Conservation (phyloP, 2,797 vertebrate genomes). For the Lerista edwardsae region DNA sequence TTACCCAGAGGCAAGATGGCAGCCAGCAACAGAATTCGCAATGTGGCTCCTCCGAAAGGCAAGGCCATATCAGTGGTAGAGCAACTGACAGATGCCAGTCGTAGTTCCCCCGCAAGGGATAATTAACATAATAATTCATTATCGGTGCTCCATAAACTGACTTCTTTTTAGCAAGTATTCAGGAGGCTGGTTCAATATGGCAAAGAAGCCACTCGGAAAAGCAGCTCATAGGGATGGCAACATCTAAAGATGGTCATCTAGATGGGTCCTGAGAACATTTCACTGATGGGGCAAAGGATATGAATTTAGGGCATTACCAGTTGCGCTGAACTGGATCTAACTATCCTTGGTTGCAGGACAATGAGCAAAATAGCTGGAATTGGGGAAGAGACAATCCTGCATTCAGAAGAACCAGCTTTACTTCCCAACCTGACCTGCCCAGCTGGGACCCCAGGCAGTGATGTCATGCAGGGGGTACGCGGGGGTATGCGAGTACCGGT, state of each 20-base stretch:
- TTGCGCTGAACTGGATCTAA: background rate
- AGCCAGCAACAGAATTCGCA: conserved; percentile 10
- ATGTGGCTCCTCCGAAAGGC: background rate
- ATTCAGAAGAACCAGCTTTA: too few species aligned
- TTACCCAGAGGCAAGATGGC: conserved; percentile 18
- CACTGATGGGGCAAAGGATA: background rate
- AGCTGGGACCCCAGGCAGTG: too few species aligned
- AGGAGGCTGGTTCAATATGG: background rate
- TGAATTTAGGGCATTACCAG: background rate
- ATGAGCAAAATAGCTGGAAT: background rate
- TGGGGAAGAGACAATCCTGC: too few species aligned
- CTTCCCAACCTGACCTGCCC: too few species aligned
- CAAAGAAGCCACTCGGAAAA: background rate
- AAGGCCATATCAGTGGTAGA: background rate
- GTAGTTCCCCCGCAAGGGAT: background rate
- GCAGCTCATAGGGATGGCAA: background rate
- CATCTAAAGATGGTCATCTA: background rate
- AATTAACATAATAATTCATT: background rate
- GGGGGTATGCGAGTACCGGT: too few species aligned
- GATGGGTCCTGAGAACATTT: background rate
- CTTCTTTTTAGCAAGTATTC: background rate
- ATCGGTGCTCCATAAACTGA: background rate
- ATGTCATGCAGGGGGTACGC: too few species aligned
- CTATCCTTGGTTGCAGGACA: background rate
- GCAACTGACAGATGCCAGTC: background rate